phyloP scores from a whole-genome alignment of 2,797 vertebrate species.

The Scyliorhinus canicula region DNA sequence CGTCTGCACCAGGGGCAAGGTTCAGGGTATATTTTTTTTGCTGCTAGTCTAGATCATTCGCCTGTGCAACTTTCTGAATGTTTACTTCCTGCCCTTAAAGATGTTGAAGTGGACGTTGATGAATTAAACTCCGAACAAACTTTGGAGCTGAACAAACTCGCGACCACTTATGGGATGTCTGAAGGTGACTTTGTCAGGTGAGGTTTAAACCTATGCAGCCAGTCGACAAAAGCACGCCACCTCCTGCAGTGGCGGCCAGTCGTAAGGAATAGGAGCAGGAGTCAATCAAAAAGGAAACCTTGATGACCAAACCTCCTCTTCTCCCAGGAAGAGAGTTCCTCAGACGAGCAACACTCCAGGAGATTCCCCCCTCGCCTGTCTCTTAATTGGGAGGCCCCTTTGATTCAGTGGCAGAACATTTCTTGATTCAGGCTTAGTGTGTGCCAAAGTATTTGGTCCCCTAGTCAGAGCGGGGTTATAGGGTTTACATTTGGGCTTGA shows the following conservation, averaged over 20 bases:
- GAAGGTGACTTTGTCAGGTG: constrained; percentile 91
- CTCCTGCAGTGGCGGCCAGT: neutral
- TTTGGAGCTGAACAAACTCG: constrained; percentile 85
- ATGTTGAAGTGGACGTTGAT: constrained; percentile 92
- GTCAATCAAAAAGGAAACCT: too few species aligned
- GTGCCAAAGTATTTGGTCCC: neutral
- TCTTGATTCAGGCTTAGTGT: neutral
- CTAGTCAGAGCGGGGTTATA: too few species aligned
- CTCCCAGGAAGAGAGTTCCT: too few species aligned
- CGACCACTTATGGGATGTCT: constrained; percentile 86
- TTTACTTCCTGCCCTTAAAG: constrained; percentile 50
- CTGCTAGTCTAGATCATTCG: neutral
- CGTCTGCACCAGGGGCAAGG: neutral
- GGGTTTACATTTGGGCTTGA: neutral
- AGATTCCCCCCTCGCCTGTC: neutral
- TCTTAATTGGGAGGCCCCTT: neutral
- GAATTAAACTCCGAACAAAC: constrained; percentile 86
- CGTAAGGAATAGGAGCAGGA: neutral
- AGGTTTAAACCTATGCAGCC: neutral
- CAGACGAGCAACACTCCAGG: too few species aligned
- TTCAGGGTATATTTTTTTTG: neutral
- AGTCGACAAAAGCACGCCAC: neutral
- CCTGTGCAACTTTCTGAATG: neutral
- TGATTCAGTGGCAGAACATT: neutral
- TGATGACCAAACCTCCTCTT: too few species aligned